Base-by-base conservation (phyloP, 2,797 vertebrate genomes). In the Fratercula arctica region DNA sequence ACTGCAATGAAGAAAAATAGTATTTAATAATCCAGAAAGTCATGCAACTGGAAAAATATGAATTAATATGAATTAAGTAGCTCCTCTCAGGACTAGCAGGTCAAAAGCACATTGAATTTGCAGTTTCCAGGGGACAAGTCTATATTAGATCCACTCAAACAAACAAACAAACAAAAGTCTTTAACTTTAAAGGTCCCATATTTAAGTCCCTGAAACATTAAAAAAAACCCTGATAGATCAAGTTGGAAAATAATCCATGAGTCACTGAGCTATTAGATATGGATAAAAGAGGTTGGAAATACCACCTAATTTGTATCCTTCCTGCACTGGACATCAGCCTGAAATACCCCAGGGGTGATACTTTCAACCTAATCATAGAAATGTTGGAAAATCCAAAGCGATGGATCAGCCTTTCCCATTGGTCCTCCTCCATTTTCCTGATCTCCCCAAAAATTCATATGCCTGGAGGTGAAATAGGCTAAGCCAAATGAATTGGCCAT, bases 1-100 rank as follows among this genome's bases (percentile, higher is more conserved):
- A 99, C 99, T 99, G 98, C 97, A 98, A 97, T 1, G 6, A 80
- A 81, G 51, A 75, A 91, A 93, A 92, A 50, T 2, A 39, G 46
- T 12, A 67, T 35, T 96, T 66, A 68, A 45, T 37, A 66, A 77
- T 35, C 28, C 31, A 64, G 61, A 76, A 78, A 60, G 23, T 57
- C 43, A 74, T 53, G 25, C 50, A 33, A 86, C 6, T 86, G 39
- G 46, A 69, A 35, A 81, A 90, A 80, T 20, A 69, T 4, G 4
- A 85, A 90, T 86, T 57, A 50, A 43, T 41, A 59, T 3, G 13
- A 82, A 74, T 33, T 54, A 63, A 90, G 24, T 12, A 78, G 35
- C 35, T 84, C 57, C 28, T 76, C 17, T 85, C 16, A 74, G 43
- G 28, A 54, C 20, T 19, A 72, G 43, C 11, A 82, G 37, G 51